Percentiles rank a stretch among this genome's conserved stretches.
phyloP scores from a whole-genome alignment of 2,113 vertebrate genomes.

The Scomber colias region DNA sequence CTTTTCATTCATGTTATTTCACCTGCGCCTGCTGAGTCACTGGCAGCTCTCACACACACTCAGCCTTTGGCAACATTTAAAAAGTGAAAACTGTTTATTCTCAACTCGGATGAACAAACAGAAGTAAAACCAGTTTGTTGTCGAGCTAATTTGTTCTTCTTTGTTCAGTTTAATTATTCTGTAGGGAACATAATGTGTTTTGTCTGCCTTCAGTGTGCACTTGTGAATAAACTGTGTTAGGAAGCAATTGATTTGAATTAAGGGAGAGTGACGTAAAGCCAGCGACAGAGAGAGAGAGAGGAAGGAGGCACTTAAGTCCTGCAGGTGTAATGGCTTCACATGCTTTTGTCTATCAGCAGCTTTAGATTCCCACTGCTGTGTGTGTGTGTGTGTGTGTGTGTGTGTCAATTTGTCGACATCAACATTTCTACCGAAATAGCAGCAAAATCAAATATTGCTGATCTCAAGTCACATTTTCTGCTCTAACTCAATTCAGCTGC shows the following conservation, averaged over 20 bases:
- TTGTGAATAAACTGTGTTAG: neutral
- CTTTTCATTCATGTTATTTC: neutral
- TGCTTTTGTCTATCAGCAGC: slow-evolving; percentile 11
- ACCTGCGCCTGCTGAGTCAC: neutral
- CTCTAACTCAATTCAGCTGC: neutral
- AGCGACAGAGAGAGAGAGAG: neutral
- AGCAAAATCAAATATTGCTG: slow-evolving; percentile 41
- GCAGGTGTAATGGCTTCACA: neutral
- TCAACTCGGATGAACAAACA: neutral
- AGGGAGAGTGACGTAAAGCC: neutral
- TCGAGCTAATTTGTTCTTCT: neutral
- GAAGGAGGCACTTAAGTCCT: neutral
- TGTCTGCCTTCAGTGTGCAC: neutral
- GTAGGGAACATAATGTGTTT: neutral
- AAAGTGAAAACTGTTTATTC: neutral
- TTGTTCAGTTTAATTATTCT: neutral
- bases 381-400: neutral
- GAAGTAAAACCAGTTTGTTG: neutral
- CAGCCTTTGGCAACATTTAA: neutral
- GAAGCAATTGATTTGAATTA: neutral
- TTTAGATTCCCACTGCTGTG: neutral
- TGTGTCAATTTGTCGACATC: slow-evolving; percentile 25
- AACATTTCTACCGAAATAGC: slow-evolving; percentile 8
- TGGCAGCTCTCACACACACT: neutral
- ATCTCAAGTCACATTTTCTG: slow-evolving; percentile 25